These are phyloP conservation scores for Xerus rutilus DNA, from an alignment of 2,797 vertebrate genomes.

Conservation along the genomic window DNA sequence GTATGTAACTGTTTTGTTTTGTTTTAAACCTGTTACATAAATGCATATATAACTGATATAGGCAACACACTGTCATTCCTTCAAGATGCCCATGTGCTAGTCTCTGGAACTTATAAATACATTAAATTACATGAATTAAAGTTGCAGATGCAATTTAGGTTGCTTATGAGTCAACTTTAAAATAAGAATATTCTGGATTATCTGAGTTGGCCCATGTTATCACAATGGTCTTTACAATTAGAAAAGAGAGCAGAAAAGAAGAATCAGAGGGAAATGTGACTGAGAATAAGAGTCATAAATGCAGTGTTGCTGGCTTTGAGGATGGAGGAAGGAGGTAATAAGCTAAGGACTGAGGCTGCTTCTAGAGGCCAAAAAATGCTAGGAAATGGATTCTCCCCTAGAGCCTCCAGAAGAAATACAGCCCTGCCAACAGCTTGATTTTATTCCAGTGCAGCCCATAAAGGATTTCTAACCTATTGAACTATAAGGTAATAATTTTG, in stretches of 20 bases:
- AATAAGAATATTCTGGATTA: constrained; percentile 11
- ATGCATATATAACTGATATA: neutral
- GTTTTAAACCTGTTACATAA: neutral
- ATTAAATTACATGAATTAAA: neutral
- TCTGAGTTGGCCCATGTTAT: neutral
- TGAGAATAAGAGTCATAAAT: neutral
- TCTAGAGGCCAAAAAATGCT: neutral
- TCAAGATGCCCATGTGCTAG: neutral
- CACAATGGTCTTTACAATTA: neutral
- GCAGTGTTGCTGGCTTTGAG: neutral
- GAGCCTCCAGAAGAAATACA: neutral
- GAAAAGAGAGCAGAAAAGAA: neutral
- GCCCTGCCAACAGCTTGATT: neutral
- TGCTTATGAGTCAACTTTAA: neutral
- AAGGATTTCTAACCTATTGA: neutral
- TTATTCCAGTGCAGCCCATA: neutral
- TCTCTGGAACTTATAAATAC: neutral
- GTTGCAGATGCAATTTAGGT: neutral
- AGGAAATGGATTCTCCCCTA: neutral
- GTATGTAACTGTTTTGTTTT: neutral
- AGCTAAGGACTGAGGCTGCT: neutral
- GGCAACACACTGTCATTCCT: neutral
- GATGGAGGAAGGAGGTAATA: neutral
- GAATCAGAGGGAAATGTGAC: neutral
- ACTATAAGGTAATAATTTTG: neutral